Conservation (phyloP, 1,140 invertebrate species). For the Habropoda laboriosa region DNA sequence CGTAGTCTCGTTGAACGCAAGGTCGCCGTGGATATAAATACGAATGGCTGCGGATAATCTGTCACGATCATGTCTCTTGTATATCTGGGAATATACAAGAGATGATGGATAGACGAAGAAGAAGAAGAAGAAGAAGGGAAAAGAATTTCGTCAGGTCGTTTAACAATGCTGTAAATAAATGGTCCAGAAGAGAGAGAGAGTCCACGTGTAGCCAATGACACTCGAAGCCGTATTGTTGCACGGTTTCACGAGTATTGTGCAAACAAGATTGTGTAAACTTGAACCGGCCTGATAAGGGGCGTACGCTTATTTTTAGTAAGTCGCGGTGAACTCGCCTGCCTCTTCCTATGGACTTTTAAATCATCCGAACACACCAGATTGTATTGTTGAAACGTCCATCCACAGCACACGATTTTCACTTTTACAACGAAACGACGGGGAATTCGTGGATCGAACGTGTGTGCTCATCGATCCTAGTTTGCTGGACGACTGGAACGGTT, state of each 20-base stretch:
- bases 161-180: neutral
- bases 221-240: slow-evolving; percentile 25
- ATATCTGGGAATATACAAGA: neutral
- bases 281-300: slow-evolving; percentile 42
- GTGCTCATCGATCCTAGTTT: neutral
- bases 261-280: slow-evolving; percentile 57
- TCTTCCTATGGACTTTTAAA: slow-evolving; percentile 12
- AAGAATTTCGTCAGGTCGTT: neutral
- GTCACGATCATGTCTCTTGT: neutral
- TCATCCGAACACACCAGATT: neutral
- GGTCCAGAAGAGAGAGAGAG: neutral
- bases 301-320: slow-evolving; percentile 57
- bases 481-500: neutral
- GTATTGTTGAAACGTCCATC: neutral
- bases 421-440: neutral
- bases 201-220: neutral
- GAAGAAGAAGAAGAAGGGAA: neutral
- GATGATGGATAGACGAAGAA: neutral
- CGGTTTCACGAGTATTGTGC: slow-evolving; percentile 21
- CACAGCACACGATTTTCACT: neutral
- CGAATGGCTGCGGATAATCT: neutral
- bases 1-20: neutral
- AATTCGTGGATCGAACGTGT: neutral
- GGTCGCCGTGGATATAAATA: slow-evolving; percentile 12
- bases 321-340: neutral